Evolutionary conservation across 2,888 invertebrate species (phyloP).

Genomic region (Drosophila aldrichi): DNA sequence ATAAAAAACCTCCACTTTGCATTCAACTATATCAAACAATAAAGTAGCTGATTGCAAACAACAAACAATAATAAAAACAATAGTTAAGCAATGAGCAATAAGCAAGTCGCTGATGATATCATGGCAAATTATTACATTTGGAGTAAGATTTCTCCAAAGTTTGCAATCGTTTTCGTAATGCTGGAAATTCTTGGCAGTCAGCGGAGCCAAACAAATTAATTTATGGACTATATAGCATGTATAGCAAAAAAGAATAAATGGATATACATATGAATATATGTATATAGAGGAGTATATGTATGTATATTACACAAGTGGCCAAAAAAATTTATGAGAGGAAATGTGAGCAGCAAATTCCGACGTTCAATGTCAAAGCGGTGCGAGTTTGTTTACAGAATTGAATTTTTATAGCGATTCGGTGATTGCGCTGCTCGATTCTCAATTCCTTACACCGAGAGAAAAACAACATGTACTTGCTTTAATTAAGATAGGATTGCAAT

Average conservation of each 20-base stretch:
- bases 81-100: constrained; percentile 19
- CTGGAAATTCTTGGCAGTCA: constrained; percentile 60
- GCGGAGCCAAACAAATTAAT: constrained; percentile 56
- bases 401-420: constrained; percentile 34
- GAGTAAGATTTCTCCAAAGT: constrained; percentile 12
- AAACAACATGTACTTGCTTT: not conserved
- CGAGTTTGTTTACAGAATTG: constrained; percentile 59
- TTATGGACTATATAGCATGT: constrained; percentile 45
- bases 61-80: constrained; percentile 16
- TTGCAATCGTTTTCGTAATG: constrained; percentile 32
- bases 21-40: constrained; percentile 54
- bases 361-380: constrained; percentile 72
- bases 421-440: constrained; percentile 15
- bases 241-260: constrained; percentile 14
- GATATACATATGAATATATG: not conserved
- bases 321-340: constrained; percentile 76
- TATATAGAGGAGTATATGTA: not conserved
- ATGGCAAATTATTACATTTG: constrained; percentile 40
- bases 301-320: constrained; percentile 65
- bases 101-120: constrained; percentile 46
- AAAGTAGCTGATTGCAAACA: constrained; percentile 59
- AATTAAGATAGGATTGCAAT: not conserved
- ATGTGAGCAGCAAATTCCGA: constrained; percentile 47
- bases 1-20: constrained; percentile 38
- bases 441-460: constrained; percentile 21